phyloP scores from a whole-genome alignment of 1,140 invertebrate genomes.

The Phymorhynchus buccinoides region DNA sequence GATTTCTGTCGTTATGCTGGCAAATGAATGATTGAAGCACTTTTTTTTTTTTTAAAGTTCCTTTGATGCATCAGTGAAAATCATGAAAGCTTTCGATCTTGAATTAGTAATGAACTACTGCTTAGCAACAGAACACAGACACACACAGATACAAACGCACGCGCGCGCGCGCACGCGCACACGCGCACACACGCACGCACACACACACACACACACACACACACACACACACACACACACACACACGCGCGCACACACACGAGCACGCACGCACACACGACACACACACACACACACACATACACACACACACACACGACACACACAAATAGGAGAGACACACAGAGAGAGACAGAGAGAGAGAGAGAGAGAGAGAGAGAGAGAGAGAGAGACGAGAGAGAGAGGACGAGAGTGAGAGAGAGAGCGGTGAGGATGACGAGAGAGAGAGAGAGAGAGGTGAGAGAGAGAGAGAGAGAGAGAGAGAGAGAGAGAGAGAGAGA shows the following conservation, averaged over 20 bases:
- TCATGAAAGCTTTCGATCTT: too few relatives aligned
- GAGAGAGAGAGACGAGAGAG: not conserved
- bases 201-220: not conserved
- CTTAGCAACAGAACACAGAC: too few relatives aligned
- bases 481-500: not conserved
- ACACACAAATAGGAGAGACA: conserved; percentile 4
- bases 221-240: not conserved
- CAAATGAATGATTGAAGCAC: too few relatives aligned
- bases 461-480: not conserved
- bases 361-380: not conserved
- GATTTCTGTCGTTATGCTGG: too few relatives aligned
- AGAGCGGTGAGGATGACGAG: not conserved
- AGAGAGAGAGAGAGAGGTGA: too few relatives aligned
- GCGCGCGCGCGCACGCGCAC: too few relatives aligned
- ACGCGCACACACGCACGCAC: not conserved
- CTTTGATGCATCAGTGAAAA: too few relatives aligned
- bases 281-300: conserved; percentile 24
- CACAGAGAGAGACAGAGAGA: not conserved
- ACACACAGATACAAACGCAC: too few relatives aligned
- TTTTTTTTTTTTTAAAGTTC: too few relatives aligned
- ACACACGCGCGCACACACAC: not conserved
- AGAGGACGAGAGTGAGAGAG: too few relatives aligned
- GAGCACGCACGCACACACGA: not conserved
- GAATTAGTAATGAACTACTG: too few relatives aligned
- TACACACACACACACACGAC: conserved; percentile 24